A percentile compares a stretch with the other conserved stretches of the same genome.
These are phyloP conservation scores for Sebastes itinus DNA, from an alignment of 2,797 vertebrate genomes.

Conservation along the genomic window DNA sequence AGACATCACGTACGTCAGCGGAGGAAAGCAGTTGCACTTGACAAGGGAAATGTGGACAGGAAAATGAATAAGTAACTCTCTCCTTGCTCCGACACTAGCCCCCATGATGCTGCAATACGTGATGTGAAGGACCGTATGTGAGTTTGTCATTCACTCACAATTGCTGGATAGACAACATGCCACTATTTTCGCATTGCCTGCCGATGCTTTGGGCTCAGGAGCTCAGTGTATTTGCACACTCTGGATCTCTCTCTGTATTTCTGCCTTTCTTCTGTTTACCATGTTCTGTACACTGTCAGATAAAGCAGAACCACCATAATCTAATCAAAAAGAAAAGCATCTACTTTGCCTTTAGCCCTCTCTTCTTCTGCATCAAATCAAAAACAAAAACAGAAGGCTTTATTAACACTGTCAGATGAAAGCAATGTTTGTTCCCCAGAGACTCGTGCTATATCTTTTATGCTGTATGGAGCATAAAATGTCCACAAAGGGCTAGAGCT, in stretches of 20 bases:
- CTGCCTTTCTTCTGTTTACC: not conserved
- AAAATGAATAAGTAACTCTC: slow-evolving; percentile 15
- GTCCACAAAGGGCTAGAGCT: not conserved
- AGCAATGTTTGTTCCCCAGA: slow-evolving; percentile 12
- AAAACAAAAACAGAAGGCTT: not conserved
- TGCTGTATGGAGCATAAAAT: not conserved
- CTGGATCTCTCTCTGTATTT: not conserved
- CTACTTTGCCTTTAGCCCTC: slow-evolving; percentile 1
- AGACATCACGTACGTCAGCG: slow-evolving; percentile 17
- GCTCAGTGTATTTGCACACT: not conserved
- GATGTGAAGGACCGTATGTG: not conserved
- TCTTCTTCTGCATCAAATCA: slow-evolving; percentile 8
- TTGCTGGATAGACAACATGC: not conserved
- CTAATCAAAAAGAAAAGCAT: slow-evolving; percentile 27
- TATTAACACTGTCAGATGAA: slow-evolving; percentile 27
- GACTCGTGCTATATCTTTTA: not conserved
- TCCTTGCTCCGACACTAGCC: not conserved
- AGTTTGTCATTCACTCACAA: not conserved
- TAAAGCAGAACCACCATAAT: slow-evolving; percentile 25
- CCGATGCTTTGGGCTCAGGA: not conserved
- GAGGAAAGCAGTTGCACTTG: slow-evolving; percentile 2
- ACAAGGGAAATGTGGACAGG: slow-evolving; percentile 19
- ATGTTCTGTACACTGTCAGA: not conserved
- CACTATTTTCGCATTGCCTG: not conserved
- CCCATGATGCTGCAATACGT: not conserved